Evolutionary conservation across 2,888 invertebrate species (phyloP).

Genomic region (Saturnia japonica): DNA sequence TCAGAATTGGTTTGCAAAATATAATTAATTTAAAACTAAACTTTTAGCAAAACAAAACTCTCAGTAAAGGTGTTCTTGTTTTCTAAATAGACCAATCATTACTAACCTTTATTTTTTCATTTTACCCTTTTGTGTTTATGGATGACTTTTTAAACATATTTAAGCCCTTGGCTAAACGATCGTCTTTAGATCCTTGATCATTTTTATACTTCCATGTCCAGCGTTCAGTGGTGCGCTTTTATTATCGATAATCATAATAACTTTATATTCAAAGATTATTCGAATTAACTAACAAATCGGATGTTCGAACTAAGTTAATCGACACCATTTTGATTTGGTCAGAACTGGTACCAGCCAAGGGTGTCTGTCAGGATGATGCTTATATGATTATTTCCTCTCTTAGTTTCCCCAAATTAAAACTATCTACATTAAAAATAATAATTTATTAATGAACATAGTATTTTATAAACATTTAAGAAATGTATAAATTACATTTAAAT

Average conservation of each 20-base stretch:
- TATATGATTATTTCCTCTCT: too few species aligned
- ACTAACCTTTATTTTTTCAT: not conserved
- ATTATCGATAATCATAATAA: not conserved
- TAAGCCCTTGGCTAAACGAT: not conserved
- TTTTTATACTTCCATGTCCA: not conserved
- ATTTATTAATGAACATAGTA: too few species aligned
- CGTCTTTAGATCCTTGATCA: not conserved
- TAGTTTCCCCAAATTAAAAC: too few species aligned
- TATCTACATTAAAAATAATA: too few species aligned
- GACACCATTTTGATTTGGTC: not conserved
- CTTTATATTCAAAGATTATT: not conserved
- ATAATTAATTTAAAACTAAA: not conserved
- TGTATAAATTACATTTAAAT: too few species aligned
- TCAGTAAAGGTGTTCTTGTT: not conserved
- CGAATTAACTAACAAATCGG: not conserved
- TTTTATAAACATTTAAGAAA: too few species aligned
- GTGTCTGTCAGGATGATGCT: too few species aligned
- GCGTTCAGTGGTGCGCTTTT: too few species aligned
- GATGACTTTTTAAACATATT: not conserved
- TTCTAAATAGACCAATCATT: not conserved
- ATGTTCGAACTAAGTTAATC: not conserved
- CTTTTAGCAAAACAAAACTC: too few species aligned
- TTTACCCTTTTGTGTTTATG: not conserved
- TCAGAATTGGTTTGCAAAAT: conserved; percentile 50
- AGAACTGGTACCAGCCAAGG: too few species aligned